phyloP scores from a whole-genome alignment of 2,113 vertebrate species.

The Pollachius pollachius region DNA sequence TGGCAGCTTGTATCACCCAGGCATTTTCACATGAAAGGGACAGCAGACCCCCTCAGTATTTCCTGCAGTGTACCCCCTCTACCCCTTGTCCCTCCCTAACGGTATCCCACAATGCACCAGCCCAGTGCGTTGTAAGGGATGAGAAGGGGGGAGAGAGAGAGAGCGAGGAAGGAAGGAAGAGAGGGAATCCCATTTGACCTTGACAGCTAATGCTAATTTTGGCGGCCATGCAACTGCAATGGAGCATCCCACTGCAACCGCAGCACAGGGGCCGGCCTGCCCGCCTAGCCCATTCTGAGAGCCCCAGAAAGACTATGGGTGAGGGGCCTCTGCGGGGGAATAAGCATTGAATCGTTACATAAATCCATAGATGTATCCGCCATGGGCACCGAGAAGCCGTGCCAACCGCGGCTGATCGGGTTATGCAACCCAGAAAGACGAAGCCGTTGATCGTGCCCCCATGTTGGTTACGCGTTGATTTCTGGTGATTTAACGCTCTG shows the following conservation, averaged over 20 bases:
- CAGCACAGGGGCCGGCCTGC: constrained; percentile 58
- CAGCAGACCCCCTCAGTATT: constrained; percentile 30
- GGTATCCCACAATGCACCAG: constrained; percentile 74
- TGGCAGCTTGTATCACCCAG: constrained; percentile 30
- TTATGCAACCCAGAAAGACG: too few relatives aligned
- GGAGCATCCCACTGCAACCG: constrained; percentile 71
- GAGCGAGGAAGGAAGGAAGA: constrained; percentile 56
- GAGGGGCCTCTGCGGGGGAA: constrained; percentile 17
- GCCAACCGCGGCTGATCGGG: too few relatives aligned
- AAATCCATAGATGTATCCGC: too few relatives aligned
- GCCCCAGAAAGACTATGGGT: constrained; percentile 33
- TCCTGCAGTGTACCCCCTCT: constrained; percentile 22
- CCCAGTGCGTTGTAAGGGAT: constrained; percentile 26
- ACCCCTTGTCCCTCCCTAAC: constrained; percentile 49
- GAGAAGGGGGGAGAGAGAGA: constrained; percentile 15
- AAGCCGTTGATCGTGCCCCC: too few relatives aligned
- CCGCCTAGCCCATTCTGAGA: constrained; percentile 5
- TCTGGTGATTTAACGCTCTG: too few relatives aligned
- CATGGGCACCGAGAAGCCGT: too few relatives aligned
- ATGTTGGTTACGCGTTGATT: too few relatives aligned
- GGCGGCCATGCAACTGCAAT: constrained; percentile 73
- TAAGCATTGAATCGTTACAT: too few relatives aligned
- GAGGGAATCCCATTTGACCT: constrained; percentile 77
- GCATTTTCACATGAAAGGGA: constrained; percentile 40
- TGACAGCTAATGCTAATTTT: constrained; percentile 74